Conservation (phyloP, 2,797 vertebrate genomes). For the Catamblyrhynchus diadema region DNA sequence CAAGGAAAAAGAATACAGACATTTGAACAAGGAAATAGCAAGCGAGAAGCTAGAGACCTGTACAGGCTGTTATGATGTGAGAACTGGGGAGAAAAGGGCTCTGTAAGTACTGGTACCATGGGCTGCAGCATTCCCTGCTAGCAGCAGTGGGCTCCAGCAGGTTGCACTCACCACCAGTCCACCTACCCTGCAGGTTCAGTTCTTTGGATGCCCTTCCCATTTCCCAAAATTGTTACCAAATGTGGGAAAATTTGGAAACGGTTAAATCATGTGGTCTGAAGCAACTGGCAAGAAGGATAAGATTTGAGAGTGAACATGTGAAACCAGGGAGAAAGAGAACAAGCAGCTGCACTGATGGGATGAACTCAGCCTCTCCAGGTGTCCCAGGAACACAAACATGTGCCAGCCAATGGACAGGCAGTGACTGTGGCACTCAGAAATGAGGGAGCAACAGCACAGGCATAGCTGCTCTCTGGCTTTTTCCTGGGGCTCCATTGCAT, state of each 20-base stretch:
- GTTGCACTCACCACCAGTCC: background rate
- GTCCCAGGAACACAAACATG: background rate
- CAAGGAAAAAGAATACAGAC: background rate
- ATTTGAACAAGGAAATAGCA: background rate
- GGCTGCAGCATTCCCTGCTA: background rate
- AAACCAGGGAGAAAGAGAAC: background rate
- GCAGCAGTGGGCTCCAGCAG: background rate
- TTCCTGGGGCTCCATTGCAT: background rate
- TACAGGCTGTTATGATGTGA: background rate
- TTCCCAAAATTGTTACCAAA: background rate
- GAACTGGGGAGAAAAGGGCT: background rate
- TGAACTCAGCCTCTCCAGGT: constrained; percentile 4
- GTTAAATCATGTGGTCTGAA: background rate
- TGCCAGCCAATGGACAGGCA: background rate
- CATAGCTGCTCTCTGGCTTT: background rate
- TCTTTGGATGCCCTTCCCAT: background rate
- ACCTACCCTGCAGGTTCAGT: background rate
- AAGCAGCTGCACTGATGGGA: background rate
- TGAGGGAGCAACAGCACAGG: background rate
- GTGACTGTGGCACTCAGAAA: background rate
- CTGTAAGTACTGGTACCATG: accelerated
- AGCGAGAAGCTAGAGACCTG: background rate
- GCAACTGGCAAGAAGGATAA: background rate
- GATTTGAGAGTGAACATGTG: background rate
- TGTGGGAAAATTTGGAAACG: background rate